Percentiles rank a stretch among this genome's conserved stretches.
Evolutionary conservation across 2,113 vertebrate genomes (phyloP).

Genomic region (Syrrhaptes paradoxus): DNA sequence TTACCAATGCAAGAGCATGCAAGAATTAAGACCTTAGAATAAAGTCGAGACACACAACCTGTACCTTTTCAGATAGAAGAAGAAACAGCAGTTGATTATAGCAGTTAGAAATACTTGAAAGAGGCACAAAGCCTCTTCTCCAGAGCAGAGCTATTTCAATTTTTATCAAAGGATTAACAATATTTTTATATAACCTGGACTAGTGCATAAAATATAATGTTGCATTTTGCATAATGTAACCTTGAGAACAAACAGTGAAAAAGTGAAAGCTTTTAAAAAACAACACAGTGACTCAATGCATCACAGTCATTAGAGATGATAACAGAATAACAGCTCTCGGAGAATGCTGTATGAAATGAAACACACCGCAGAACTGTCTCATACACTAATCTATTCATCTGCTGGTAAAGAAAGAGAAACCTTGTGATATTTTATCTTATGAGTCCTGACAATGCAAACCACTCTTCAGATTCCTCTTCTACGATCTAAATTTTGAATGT

Average conservation of each 20-base stretch:
- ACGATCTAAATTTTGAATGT: background rate
- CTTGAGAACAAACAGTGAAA: constrained; percentile 14
- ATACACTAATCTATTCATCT: background rate
- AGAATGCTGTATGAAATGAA: background rate
- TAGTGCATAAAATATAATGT: background rate
- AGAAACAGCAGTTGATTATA: background rate
- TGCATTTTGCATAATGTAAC: background rate
- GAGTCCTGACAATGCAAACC: background rate
- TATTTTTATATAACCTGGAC: background rate
- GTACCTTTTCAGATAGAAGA: background rate
- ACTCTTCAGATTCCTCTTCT: background rate
- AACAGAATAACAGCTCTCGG: background rate
- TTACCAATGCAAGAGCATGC: background rate
- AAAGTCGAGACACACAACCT: background rate
- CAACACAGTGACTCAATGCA: background rate
- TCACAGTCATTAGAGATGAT: background rate
- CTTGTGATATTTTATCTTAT: background rate
- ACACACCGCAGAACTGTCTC: background rate
- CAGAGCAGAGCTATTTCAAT: background rate
- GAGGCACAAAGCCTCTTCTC: background rate
- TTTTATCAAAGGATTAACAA: background rate
- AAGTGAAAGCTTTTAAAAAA: background rate
- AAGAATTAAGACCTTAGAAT: background rate
- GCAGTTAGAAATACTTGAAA: background rate
- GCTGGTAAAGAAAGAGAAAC: background rate